A percentile compares a stretch with the other conserved stretches of the same genome.
Evolutionary conservation across 2,888 invertebrate genomes (phyloP).

Genomic region (Tinea trinotella): DNA sequence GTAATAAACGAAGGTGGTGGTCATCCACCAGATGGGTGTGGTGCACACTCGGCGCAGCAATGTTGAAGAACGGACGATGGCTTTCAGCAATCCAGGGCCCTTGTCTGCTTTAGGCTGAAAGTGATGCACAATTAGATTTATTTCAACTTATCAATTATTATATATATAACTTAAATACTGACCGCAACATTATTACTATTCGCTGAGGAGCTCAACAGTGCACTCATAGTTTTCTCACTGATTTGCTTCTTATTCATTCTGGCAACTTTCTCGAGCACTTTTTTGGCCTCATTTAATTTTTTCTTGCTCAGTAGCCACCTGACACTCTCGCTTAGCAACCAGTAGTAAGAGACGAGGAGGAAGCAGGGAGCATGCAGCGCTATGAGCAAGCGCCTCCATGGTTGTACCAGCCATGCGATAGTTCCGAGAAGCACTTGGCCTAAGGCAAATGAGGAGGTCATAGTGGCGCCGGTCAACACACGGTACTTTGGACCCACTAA

Average conservation of each 20-base stretch:
- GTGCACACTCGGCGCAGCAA: slow-evolving; percentile 72
- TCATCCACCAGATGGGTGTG: slow-evolving; percentile 84
- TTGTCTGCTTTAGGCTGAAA: not conserved
- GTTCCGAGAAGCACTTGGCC: slow-evolving; percentile 79
- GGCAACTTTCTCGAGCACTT: slow-evolving; percentile 74
- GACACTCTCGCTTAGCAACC: slow-evolving; percentile 76
- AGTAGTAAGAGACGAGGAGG: slow-evolving; percentile 76
- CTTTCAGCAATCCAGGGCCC: slow-evolving; percentile 23
- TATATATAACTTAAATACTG: too few relatives aligned
- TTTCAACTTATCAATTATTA: too few relatives aligned
- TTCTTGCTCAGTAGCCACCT: slow-evolving; percentile 83
- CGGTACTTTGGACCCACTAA: slow-evolving; percentile 82
- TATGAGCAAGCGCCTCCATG: slow-evolving; percentile 79
- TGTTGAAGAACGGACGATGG: slow-evolving; percentile 60
- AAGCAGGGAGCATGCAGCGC: slow-evolving; percentile 78
- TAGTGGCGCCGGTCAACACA: slow-evolving; percentile 77
- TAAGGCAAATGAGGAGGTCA: slow-evolving; percentile 79
- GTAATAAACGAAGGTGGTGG: slow-evolving; percentile 84
- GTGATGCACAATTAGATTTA: too few relatives aligned
- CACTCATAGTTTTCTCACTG: slow-evolving; percentile 63
- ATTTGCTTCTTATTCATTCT: slow-evolving; percentile 71
- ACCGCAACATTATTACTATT: too few relatives aligned
- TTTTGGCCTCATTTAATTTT: slow-evolving; percentile 73
- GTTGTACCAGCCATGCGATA: slow-evolving; percentile 76
- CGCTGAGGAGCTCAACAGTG: slow-evolving; percentile 50